A percentile compares a stretch with the other conserved stretches of the same genome.
Conservation (phyloP, 2,113 vertebrate genomes). For the Cichladusa arquata region DNA sequence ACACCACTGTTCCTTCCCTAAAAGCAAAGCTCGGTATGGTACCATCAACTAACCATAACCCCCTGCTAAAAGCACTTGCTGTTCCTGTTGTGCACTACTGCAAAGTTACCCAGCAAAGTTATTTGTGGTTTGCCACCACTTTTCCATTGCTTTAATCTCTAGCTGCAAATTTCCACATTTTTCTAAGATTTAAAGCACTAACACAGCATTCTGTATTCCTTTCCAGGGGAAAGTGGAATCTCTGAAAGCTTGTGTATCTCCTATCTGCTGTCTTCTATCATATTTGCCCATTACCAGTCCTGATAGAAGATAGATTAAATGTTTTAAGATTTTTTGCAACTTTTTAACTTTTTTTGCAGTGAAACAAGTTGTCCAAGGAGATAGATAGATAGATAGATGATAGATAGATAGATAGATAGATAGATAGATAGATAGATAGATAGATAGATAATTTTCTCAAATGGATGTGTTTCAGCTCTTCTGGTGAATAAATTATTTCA, state of each 20-base stretch:
- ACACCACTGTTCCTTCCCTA: not conserved
- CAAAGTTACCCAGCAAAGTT: not conserved
- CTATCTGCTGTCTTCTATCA: not conserved
- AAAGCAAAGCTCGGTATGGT: not conserved
- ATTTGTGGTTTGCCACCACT: not conserved
- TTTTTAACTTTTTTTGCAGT: not conserved
- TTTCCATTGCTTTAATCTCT: not conserved
- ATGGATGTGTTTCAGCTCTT: not conserved
- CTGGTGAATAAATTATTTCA: slow-evolving; percentile 27
- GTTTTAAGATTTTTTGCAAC: not conserved
- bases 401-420: not conserved
- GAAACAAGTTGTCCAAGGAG: not conserved
- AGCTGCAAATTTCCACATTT: not conserved
- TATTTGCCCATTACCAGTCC: not conserved
- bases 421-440: not conserved
- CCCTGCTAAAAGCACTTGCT: not conserved
- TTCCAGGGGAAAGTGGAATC: not conserved
- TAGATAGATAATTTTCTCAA: not conserved
- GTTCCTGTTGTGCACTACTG: not conserved
- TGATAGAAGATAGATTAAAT: not conserved
- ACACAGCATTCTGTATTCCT: not conserved
- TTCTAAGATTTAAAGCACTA: not conserved
- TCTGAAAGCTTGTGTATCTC: not conserved
- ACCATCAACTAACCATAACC: not conserved
- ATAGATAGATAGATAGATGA: not conserved